Evolutionary conservation across 2,113 vertebrate species (phyloP).

Genomic region (Machaerirhynchus nigripectus): DNA sequence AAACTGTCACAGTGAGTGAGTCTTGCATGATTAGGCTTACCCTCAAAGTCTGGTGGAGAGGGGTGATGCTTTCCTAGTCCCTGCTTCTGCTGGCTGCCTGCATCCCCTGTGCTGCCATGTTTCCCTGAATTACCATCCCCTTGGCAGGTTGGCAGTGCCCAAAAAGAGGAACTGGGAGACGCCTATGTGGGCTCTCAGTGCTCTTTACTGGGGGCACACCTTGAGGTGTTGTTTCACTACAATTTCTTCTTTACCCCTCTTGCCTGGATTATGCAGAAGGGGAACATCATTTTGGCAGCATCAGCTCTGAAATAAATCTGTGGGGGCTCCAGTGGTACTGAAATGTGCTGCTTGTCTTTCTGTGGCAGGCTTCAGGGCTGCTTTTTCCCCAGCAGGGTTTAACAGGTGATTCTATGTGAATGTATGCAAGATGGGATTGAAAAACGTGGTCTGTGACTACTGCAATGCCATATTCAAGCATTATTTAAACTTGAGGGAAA

Average conservation of each 20-base stretch:
- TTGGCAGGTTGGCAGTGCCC: neutral
- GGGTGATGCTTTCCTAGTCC: neutral
- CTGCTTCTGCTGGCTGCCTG: neutral
- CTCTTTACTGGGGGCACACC: neutral
- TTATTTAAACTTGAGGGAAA: neutral
- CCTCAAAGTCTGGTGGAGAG: neutral
- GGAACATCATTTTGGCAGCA: rapidly evolving
- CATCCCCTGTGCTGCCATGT: neutral
- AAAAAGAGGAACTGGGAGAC: neutral
- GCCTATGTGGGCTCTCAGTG: neutral
- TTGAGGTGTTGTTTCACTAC: neutral
- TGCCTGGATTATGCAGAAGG: neutral
- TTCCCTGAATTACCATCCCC: neutral
- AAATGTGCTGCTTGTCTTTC: neutral
- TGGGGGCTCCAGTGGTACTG: neutral
- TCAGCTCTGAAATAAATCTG: neutral
- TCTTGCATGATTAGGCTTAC: neutral
- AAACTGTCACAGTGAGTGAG: neutral
- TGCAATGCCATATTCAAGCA: neutral
- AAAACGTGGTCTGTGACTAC: rapidly evolving
- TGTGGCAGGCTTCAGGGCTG: neutral
- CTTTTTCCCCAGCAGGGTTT: neutral
- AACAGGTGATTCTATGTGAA: neutral
- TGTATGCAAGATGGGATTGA: neutral
- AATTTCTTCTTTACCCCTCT: neutral